phyloP scores from a whole-genome alignment of 2,797 vertebrate genomes.

The Peromyscus attwateri region DNA sequence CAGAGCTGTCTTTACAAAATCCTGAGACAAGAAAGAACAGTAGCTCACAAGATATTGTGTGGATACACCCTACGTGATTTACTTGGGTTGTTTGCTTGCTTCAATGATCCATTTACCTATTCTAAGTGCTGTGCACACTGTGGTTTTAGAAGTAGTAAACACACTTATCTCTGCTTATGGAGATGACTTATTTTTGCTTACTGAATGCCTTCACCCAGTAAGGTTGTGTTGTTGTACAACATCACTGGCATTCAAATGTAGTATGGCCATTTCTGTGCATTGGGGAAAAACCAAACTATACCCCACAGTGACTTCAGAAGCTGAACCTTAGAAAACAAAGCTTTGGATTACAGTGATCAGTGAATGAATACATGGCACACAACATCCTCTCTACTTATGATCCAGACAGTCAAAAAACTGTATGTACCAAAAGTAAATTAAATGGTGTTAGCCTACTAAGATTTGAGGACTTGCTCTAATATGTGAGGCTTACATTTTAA shows the following conservation, averaged over 20 bases:
- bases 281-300: neutral
- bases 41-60: neutral
- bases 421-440: neutral
- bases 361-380: neutral
- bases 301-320: neutral
- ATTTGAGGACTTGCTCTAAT: neutral
- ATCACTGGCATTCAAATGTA: neutral
- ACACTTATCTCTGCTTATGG: neutral
- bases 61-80: neutral
- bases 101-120: neutral
- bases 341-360: neutral
- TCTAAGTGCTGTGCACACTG: neutral
- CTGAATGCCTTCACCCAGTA: neutral
- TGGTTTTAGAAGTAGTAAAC: constrained; percentile 8
- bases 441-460: neutral
- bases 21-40: neutral
- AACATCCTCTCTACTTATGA: neutral
- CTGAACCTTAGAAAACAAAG: neutral
- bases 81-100: neutral
- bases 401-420: neutral
- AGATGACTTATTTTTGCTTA: neutral
- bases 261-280: neutral
- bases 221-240: neutral
- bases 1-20: neutral
- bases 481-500: neutral